Conservation (phyloP, 2,113 vertebrate genomes). For the Oceanodroma tethys region DNA sequence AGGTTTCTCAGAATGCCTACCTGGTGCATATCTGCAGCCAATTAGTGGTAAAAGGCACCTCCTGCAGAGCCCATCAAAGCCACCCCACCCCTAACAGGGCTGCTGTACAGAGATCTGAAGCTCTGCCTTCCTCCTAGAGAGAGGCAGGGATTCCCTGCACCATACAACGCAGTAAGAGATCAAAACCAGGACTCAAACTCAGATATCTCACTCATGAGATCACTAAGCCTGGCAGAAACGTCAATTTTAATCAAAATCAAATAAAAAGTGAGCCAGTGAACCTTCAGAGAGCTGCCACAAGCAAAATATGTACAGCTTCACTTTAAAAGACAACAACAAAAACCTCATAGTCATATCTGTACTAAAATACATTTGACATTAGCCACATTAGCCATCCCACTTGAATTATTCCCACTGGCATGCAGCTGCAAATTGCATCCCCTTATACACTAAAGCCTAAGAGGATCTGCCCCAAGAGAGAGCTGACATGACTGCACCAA, state of each 20-base stretch:
- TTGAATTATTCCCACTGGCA: background rate
- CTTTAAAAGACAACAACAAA: constrained; percentile 4
- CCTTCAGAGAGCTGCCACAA: constrained; percentile 27
- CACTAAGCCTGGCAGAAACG: constrained; percentile 16
- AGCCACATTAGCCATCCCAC: background rate
- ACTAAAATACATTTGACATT: background rate
- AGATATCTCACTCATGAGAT: background rate
- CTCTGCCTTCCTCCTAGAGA: background rate
- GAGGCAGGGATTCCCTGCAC: background rate
- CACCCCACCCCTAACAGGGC: background rate
- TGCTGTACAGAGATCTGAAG: background rate
- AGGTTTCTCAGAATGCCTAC: background rate
- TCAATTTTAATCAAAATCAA: constrained; percentile 59
- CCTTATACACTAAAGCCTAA: background rate
- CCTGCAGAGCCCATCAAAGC: background rate
- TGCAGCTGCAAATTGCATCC: background rate
- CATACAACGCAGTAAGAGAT: background rate
- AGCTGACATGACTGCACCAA: background rate
- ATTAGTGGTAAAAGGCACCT: background rate
- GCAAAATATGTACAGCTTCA: constrained; percentile 3
- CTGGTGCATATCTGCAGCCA: background rate
- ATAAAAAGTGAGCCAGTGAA: constrained; percentile 20
- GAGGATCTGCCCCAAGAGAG: background rate
- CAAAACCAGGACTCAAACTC: constrained; percentile 1
- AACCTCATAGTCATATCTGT: background rate